These are phyloP conservation scores for Bacillus rossius DNA, from an alignment of 1,140 invertebrate genomes.

Conservation along the genomic window DNA sequence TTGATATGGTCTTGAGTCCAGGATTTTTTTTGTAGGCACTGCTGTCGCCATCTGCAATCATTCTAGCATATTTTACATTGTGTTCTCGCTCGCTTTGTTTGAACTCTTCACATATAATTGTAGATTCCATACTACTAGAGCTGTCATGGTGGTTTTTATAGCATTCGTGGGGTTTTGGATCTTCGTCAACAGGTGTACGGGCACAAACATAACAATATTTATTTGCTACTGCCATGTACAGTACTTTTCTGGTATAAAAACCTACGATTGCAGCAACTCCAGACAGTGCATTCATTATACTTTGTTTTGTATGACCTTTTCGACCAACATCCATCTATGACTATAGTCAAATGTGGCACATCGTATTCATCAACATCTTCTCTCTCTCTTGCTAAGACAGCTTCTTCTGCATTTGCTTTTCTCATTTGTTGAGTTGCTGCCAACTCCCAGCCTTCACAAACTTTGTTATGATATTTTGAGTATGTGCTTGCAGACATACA, in stretches of 20 bases:
- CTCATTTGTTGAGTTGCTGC: no score
- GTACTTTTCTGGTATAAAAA: conserved; percentile 31
- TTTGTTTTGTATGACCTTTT: conserved; percentile 13
- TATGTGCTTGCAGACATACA: neutral
- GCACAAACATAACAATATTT: conserved; percentile 38
- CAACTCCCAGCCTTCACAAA: no score
- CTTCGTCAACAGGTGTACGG: conserved; percentile 16
- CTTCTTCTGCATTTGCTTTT: neutral
- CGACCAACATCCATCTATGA: conserved; percentile 36
- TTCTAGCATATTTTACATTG: conserved; percentile 35
- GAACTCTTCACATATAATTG: conserved; percentile 41
- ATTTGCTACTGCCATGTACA: conserved; percentile 37
- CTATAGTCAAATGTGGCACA: conserved; percentile 29
- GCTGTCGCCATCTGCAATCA: conserved; percentile 43
- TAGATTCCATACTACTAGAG: conserved; percentile 37
- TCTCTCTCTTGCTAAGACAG: conserved; percentile 9
- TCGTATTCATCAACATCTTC: conserved; percentile 17
- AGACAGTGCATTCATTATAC: conserved; percentile 22
- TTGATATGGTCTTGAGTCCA: conserved; percentile 28
- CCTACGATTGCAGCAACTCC: conserved; percentile 36
- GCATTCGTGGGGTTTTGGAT: conserved; percentile 24
- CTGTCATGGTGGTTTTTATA: conserved; percentile 32
- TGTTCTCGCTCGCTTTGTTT: conserved; percentile 31
- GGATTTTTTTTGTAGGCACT: conserved; percentile 35
- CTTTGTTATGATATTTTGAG: no score